Evolutionary conservation across 2,888 invertebrate genomes (phyloP).

Genomic region (Prenolepis imparis): DNA sequence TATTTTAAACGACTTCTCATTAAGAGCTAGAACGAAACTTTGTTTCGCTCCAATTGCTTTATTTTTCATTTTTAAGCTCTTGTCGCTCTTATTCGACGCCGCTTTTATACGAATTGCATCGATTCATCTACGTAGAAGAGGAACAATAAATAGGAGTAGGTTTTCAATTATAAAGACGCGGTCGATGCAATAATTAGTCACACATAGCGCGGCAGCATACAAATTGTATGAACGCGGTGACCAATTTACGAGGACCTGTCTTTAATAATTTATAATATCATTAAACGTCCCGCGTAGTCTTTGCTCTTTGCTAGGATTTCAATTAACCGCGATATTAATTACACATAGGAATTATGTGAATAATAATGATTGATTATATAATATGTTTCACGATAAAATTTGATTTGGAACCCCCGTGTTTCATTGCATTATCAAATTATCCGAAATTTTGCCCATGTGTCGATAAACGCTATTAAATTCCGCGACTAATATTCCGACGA

Average conservation of each 20-base stretch:
- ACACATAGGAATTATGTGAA: constrained; percentile 42
- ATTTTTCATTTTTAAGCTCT: constrained; percentile 24
- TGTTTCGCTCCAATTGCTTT: neutral
- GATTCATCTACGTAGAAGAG: constrained; percentile 54
- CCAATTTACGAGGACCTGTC: constrained; percentile 65
- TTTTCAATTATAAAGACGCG: constrained; percentile 68
- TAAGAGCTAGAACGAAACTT: neutral
- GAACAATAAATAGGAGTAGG: constrained; percentile 54
- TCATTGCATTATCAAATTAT: constrained; percentile 28
- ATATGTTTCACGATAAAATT: constrained; percentile 31
- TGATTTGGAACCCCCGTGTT: constrained; percentile 6
- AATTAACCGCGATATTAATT: constrained; percentile 45
- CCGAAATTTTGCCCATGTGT: constrained; percentile 24
- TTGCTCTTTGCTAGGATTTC: constrained; percentile 47
- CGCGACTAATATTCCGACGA: constrained; percentile 1
- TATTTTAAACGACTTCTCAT: constrained; percentile 8
- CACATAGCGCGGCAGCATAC: constrained; percentile 63
- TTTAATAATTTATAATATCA: constrained; percentile 74
- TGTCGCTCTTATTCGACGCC: neutral
- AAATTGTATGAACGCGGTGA: constrained; percentile 67
- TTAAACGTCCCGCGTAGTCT: constrained; percentile 62
- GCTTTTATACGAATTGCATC: constrained; percentile 53
- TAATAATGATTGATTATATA: constrained; percentile 46
- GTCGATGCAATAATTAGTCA: constrained; percentile 68
- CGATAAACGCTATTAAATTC: constrained; percentile 38